Evolutionary conservation across 2,113 vertebrate species (phyloP).

Genomic region (Nothobranchius furzeri): DNA sequence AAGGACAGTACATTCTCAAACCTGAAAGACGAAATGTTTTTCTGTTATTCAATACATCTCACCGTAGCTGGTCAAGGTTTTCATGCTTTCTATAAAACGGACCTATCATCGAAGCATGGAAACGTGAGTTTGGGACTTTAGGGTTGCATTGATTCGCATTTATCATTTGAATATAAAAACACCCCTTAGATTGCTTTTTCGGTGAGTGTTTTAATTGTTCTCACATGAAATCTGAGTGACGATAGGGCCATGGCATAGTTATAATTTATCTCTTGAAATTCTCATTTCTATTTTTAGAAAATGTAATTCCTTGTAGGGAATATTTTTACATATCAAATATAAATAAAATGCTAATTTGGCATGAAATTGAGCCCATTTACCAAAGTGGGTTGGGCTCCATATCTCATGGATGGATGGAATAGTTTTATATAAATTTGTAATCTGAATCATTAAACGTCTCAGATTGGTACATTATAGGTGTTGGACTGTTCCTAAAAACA

Average conservation of each 20-base stretch:
- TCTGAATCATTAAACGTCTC: too few species aligned
- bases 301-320: not conserved
- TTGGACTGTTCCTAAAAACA: too few species aligned
- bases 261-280: constrained; percentile 6
- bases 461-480: too few species aligned
- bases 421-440: too few species aligned
- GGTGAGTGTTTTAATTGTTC: constrained; percentile 5
- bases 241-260: constrained; percentile 3
- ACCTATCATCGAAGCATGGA: constrained; percentile 11
- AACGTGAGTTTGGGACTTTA: constrained; percentile 1
- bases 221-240: constrained; percentile 18
- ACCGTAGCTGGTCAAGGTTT: constrained; percentile 11
- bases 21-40: constrained; percentile 19
- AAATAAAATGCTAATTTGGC: not conserved
- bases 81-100: constrained; percentile 13
- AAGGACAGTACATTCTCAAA: constrained; percentile 25
- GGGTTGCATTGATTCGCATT: constrained; percentile 10
- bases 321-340: not conserved
- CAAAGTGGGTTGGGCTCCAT: too few species aligned
- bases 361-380: too few species aligned
- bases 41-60: constrained; percentile 25
- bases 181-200: constrained; percentile 2
- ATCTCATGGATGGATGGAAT: too few species aligned
- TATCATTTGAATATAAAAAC: constrained; percentile 1
- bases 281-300: not conserved